A percentile compares a stretch with the other conserved stretches of the same genome.
Evolutionary conservation across 2,888 invertebrate genomes (phyloP).

Genomic region (Dynastes grantii): DNA sequence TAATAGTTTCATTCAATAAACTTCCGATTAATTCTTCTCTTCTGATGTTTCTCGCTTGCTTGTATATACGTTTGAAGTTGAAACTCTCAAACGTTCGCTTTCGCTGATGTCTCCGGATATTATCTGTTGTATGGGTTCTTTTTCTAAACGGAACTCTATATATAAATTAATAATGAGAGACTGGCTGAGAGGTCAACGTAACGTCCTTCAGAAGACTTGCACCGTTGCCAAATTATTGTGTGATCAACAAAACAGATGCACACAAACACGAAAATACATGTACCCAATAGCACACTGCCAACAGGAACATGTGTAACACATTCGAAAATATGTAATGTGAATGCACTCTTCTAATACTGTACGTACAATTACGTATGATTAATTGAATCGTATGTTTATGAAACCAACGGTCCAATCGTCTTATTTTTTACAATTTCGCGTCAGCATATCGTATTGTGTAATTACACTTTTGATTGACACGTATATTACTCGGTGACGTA

Average conservation of each 20-base stretch:
- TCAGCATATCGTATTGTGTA: neutral
- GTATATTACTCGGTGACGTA: neutral
- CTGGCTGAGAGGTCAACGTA: constrained; percentile 40
- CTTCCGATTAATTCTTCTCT: neutral
- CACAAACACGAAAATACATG: constrained; percentile 22
- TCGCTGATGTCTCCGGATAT: constrained; percentile 15
- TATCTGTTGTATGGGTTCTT: constrained; percentile 13
- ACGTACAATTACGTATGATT: neutral
- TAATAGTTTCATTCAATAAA: neutral
- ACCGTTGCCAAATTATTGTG: constrained; percentile 46
- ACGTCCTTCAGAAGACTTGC: constrained; percentile 41
- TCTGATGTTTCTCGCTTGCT: neutral
- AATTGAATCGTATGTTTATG: neutral
- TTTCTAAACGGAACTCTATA: constrained; percentile 37
- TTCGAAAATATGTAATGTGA: constrained; percentile 42
- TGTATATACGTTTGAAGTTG: neutral
- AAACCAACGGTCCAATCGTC: neutral
- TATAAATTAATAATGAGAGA: constrained; percentile 47
- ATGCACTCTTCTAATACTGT: constrained; percentile 30
- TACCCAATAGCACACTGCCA: constrained; percentile 11
- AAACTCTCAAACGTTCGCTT: constrained; percentile 4
- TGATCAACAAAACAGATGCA: constrained; percentile 41
- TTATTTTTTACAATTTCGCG: neutral
- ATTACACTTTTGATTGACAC: neutral
- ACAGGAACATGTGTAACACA: constrained; percentile 40